Base-by-base conservation (phyloP, 2,888 invertebrate species). In the Dysmachus trigonus region DNA sequence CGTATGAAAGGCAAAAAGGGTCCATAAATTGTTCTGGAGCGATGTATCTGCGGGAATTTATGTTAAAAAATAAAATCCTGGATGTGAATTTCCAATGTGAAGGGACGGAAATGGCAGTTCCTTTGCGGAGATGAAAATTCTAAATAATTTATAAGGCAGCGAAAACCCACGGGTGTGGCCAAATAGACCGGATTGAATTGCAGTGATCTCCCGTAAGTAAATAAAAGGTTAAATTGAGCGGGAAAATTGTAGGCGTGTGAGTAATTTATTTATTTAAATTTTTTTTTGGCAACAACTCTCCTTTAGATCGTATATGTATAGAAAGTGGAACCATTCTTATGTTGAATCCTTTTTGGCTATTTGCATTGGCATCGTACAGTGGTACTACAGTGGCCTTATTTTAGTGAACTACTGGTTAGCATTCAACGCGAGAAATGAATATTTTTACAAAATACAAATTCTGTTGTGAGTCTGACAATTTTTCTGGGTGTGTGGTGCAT, bases 41-140 rank as follows among this genome's bases (percentile, higher is more conserved):
- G 33, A 31, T 33, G 73, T 35, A 73, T 73, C 73, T 33, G 33
- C 35, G 18, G 73, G 35, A 73, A 73, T 73, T 73, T 73, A 73
- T 73, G 73, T 73, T 73, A 73, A 73, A 73, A 73, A 73, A 35
- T 73, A 73, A 73, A 73, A 73, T 73, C 73, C 73, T 73, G 31
- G 73, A 73, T 33, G 73, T 73, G 62, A 62, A 62, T 62, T 62
- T 62, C 62, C 62, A 27, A 62, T 62, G 62, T 22, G 62, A 62
- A 62, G 62, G 62, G 62, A 62, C 62, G 62, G 62, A 62, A 62
- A 62, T 62, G 62, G 62, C 62, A 62, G 62, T 62, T 62, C 62
- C 62, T 62, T 62, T 62, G 62, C 62, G 62, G 62, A 62, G 62
- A 62, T 62, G 62, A 62, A 62, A 62, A 62, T 62, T 62, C 62